Evolutionary conservation across 1,140 invertebrate genomes (phyloP).

Genomic region (Papilio glaucus): DNA sequence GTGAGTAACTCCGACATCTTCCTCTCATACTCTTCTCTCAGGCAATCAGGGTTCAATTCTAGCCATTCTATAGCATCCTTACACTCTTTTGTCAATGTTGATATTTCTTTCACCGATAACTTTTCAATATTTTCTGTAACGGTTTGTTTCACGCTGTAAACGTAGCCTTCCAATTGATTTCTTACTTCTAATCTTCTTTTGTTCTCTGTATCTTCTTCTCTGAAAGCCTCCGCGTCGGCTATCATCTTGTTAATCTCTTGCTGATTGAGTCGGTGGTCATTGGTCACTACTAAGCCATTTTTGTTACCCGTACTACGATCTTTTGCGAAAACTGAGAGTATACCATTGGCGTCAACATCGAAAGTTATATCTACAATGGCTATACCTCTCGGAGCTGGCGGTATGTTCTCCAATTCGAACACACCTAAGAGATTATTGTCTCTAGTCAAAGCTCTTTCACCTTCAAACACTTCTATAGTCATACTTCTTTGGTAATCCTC

Average conservation of each 20-base stretch:
- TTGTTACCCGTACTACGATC: constrained; percentile 77
- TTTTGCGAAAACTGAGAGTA: constrained; percentile 82
- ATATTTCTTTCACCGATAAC: constrained; percentile 72
- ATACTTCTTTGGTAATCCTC: constrained; percentile 67
- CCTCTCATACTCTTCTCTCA: constrained; percentile 85
- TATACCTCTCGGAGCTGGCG: constrained; percentile 62
- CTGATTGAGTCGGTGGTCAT: constrained; percentile 73
- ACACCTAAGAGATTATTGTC: constrained; percentile 68
- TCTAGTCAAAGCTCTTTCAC: constrained; percentile 62
- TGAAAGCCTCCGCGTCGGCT: constrained; percentile 84
- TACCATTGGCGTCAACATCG: constrained; percentile 62
- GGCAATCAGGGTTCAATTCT: constrained; percentile 85
- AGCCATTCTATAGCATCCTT: constrained; percentile 85
- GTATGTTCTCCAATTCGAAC: constrained; percentile 63
- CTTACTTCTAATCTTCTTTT: constrained; percentile 85
- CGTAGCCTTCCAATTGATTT: constrained; percentile 89
- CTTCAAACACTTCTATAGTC: constrained; percentile 72
- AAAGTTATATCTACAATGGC: constrained; percentile 68
- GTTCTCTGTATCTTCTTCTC: constrained; percentile 82
- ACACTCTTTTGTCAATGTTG: constrained; percentile 79
- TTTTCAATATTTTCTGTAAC: constrained; percentile 71
- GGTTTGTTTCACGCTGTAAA: constrained; percentile 87
- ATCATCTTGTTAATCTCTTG: constrained; percentile 85
- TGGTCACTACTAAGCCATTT: constrained; percentile 80
- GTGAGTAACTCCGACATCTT: constrained; percentile 84